A percentile compares a stretch with the other conserved stretches of the same genome.
These are phyloP conservation scores for Eudorcas thomsonii DNA, from an alignment of 2,113 vertebrate genomes.

Conservation along the genomic window DNA sequence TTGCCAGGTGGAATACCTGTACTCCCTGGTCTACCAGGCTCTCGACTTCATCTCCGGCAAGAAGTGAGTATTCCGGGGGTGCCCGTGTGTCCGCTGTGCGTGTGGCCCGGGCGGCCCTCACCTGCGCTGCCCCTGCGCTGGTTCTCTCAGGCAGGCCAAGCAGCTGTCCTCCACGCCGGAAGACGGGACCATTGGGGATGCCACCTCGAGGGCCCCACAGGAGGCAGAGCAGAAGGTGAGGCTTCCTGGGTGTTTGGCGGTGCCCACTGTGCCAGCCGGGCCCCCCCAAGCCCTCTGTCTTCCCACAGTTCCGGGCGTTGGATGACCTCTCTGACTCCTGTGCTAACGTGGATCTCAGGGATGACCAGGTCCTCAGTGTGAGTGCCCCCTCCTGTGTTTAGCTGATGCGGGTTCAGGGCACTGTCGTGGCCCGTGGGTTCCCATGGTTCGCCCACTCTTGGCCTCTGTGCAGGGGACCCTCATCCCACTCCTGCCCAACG, in stretches of 20 bases:
- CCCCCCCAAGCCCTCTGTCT: accelerated
- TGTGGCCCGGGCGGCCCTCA: background rate
- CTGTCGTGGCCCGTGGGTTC: accelerated
- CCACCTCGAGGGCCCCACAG: background rate
- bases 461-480: slow-evolving; percentile 74
- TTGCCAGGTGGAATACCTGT: slow-evolving; percentile 93
- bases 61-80: slow-evolving; percentile 80
- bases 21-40: slow-evolving; percentile 91
- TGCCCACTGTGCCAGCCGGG: accelerated
- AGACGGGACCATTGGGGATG: background rate
- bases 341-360: slow-evolving; percentile 73
- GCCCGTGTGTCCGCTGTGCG: background rate
- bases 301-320: slow-evolving; percentile 81
- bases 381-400: background rate
- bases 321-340: slow-evolving; percentile 76
- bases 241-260: accelerated
- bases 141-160: slow-evolving; percentile 70
- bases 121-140: accelerated
- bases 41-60: slow-evolving; percentile 92
- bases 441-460: accelerated
- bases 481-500: slow-evolving; percentile 86
- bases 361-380: slow-evolving; percentile 65
- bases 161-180: slow-evolving; percentile 65
- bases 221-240: slow-evolving; percentile 78
- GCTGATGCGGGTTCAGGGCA: background rate